Evolutionary conservation across 2,888 invertebrate species (phyloP).

Genomic region (Lottia gigantea): DNA sequence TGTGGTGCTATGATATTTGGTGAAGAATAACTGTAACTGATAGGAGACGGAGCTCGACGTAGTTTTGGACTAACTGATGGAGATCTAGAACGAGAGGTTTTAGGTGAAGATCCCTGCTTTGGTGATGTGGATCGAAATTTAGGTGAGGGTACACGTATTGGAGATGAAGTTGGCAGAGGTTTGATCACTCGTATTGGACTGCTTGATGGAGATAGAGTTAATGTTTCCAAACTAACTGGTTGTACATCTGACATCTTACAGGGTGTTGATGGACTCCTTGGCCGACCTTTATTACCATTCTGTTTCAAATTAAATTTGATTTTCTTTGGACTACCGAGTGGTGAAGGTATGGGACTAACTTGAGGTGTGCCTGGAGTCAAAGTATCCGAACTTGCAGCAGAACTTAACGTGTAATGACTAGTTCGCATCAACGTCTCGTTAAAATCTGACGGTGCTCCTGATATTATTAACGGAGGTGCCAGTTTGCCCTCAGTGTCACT

Average conservation of each 20-base stretch:
- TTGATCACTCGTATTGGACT: conserved; percentile 54
- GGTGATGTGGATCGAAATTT: conserved; percentile 38
- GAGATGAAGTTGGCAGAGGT: conserved; percentile 44
- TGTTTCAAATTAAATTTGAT: conserved; percentile 44
- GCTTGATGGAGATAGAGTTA: conserved; percentile 56
- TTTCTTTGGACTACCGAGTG: conserved; percentile 53
- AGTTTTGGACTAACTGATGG: conserved; percentile 62
- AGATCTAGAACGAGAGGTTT: conserved; percentile 43
- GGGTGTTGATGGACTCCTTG: conserved; percentile 50
- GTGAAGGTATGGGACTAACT: conserved; percentile 60
- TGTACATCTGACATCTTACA: conserved; percentile 45
- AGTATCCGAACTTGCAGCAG: conserved; percentile 62
- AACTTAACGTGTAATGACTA: conserved; percentile 44
- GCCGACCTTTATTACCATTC: conserved; percentile 45
- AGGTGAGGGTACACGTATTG: conserved; percentile 52
- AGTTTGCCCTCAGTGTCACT: conserved; percentile 41
- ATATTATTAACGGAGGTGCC: conserved; percentile 33
- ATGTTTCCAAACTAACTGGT: conserved; percentile 48
- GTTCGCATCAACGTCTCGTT: conserved; percentile 49
- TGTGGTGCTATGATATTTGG: conserved; percentile 64
- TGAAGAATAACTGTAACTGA: conserved; percentile 66
- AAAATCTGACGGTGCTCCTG: conserved; percentile 40
- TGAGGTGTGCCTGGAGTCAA: conserved; percentile 61
- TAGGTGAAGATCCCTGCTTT: conserved; percentile 39
- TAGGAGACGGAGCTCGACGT: conserved; percentile 63